Percentiles rank a stretch among this genome's conserved stretches.
Conservation (phyloP, 1,140 invertebrate species). For the Akabosia matsudoensis region DNA sequence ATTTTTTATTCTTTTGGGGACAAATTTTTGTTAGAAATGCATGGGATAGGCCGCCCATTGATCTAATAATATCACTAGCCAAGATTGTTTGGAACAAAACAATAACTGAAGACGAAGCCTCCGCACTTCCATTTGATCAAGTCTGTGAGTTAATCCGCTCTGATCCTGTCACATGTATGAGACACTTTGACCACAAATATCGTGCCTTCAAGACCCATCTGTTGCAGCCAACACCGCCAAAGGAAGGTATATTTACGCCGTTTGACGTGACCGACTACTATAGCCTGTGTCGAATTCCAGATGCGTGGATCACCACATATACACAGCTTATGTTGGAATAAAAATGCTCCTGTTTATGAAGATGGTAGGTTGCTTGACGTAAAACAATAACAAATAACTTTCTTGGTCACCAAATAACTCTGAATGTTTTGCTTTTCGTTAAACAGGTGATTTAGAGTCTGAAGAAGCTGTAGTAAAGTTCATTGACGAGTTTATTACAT, state of each 20-base stretch:
- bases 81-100: slow-evolving; percentile 48
- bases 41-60: no score
- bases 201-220: background rate
- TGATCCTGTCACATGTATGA: slow-evolving; percentile 52
- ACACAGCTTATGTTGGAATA: slow-evolving; percentile 53
- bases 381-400: background rate
- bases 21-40: no score
- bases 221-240: background rate
- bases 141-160: slow-evolving; percentile 51
- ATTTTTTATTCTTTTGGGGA: no score
- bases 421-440: no score
- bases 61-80: slow-evolving; percentile 50
- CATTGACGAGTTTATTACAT: slow-evolving; percentile 28
- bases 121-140: slow-evolving; percentile 12
- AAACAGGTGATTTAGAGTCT: background rate
- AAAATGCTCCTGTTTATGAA: slow-evolving; percentile 48
- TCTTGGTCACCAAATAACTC: no score
- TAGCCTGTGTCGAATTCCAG: slow-evolving; percentile 53
- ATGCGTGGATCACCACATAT: slow-evolving; percentile 53
- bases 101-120: slow-evolving; percentile 42
- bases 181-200: slow-evolving; percentile 29
- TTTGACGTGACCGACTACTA: slow-evolving; percentile 18
- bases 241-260: background rate
- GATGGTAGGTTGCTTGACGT: background rate
- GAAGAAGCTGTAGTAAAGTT: background rate